A percentile compares a stretch with the other conserved stretches of the same genome.
phyloP scores from a whole-genome alignment of 30 jellyfish, hydroid and myxozoan genomes.

The Mastigias papua region DNA sequence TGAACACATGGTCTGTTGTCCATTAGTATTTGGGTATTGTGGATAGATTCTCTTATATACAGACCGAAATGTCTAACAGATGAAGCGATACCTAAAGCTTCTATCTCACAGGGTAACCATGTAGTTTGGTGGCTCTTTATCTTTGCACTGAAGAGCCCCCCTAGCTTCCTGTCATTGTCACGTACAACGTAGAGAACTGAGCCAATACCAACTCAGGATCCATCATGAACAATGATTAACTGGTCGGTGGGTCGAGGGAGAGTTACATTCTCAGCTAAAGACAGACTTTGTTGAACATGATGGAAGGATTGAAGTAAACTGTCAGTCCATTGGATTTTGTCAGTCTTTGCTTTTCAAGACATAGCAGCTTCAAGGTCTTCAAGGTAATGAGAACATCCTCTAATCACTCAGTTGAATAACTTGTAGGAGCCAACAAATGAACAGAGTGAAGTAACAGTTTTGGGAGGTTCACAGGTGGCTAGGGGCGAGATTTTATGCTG shows the following conservation, averaged over 20 bases:
- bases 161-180: conserved; percentile 11
- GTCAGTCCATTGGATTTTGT: conserved; percentile 26
- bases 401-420: conserved; percentile 47
- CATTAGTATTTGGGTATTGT: conserved; percentile 31
- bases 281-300: conserved; percentile 3
- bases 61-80: conserved; percentile 67
- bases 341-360: conserved; percentile 15
- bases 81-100: conserved; percentile 72
- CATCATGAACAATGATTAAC: conserved; percentile 63
- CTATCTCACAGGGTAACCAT: conserved; percentile 73
- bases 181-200: conserved; percentile 60
- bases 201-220: conserved; percentile 58
- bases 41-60: conserved; percentile 49
- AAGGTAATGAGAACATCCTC: conserved; percentile 5
- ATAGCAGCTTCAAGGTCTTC: conserved; percentile 36
- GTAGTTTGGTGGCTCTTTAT: conserved; percentile 42
- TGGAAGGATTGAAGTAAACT: background rate
- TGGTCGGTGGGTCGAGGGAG: conserved; percentile 57
- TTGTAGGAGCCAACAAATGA: conserved; percentile 71
- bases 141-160: conserved; percentile 71
- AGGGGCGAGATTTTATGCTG: conserved; percentile 48
- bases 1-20: conserved; percentile 80
- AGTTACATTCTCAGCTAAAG: background rate
- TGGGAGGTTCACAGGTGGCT: conserved; percentile 58
- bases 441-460: conserved; percentile 39